Conservation (phyloP, 2,888 invertebrate genomes). For the Diarsia mendica region DNA sequence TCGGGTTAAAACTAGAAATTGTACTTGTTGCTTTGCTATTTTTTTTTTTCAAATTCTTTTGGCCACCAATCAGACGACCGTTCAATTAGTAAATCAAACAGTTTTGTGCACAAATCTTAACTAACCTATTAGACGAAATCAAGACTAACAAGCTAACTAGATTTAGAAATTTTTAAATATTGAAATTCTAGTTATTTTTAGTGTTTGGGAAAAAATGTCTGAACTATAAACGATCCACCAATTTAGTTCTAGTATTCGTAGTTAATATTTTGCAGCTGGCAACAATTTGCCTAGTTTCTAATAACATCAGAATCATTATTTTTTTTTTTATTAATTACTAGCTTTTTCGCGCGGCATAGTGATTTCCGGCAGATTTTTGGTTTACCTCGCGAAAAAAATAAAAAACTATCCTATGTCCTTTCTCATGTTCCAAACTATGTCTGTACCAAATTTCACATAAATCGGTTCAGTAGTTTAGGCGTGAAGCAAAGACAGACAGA, state of each 20-base stretch:
- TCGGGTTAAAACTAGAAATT: constrained; percentile 16
- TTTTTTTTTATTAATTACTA: too few species aligned
- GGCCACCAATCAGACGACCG: constrained; percentile 17
- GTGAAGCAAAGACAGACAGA: too few species aligned
- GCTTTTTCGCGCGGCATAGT: too few species aligned
- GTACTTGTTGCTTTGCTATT: neutral
- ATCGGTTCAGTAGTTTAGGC: too few species aligned
- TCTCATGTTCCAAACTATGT: too few species aligned
- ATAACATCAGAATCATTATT: neutral
- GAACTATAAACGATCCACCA: neutral
- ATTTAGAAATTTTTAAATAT: constrained; percentile 29
- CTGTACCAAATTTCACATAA: too few species aligned
- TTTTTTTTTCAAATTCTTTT: too few species aligned
- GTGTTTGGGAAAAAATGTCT: neutral
- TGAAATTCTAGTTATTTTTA: constrained; percentile 17
- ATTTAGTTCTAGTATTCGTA: neutral
- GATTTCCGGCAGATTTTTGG: too few species aligned
- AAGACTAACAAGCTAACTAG: constrained; percentile 36
- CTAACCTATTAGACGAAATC: constrained; percentile 49
- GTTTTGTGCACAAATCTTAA: constrained; percentile 27
- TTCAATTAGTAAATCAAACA: constrained; percentile 44
- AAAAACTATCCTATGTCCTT: too few species aligned
- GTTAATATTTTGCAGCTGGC: constrained; percentile 1
- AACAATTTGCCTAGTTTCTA: neutral
- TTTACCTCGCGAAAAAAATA: too few species aligned